Percentiles rank a stretch among this genome's conserved stretches.
Evolutionary conservation across 2,797 vertebrate genomes (phyloP).

Genomic region (Cuculus canorus): DNA sequence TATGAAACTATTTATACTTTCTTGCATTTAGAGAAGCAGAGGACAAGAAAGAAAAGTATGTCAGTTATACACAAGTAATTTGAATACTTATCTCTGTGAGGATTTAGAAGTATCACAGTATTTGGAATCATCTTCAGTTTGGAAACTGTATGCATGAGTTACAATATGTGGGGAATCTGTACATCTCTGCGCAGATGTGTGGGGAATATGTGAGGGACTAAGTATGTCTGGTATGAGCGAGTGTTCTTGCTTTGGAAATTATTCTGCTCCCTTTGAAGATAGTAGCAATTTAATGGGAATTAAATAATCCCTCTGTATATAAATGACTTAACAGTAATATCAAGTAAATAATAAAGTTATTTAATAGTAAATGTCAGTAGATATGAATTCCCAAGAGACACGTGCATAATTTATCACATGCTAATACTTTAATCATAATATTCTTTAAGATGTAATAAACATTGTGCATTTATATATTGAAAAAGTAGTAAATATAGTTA

Average conservation of each 20-base stretch:
- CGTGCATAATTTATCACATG: neutral
- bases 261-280: neutral
- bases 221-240: neutral
- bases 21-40: neutral
- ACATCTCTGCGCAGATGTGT: neutral
- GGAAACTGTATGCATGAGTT: neutral
- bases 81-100: neutral
- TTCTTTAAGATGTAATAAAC: neutral
- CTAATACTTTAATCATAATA: neutral
- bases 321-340: neutral
- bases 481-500: neutral
- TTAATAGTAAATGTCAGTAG: neutral
- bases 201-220: neutral
- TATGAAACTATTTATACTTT: neutral
- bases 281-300: neutral
- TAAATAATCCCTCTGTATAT: neutral
- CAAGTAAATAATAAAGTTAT: neutral
- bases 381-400: neutral
- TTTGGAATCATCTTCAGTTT: neutral
- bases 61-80: neutral
- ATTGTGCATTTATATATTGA: neutral
- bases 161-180: neutral
- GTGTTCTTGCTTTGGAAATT: neutral
- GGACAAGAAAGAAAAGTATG: neutral
- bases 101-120: neutral